Evolutionary conservation across 2,797 vertebrate genomes (phyloP).

Genomic region (Gallirallus australis): DNA sequence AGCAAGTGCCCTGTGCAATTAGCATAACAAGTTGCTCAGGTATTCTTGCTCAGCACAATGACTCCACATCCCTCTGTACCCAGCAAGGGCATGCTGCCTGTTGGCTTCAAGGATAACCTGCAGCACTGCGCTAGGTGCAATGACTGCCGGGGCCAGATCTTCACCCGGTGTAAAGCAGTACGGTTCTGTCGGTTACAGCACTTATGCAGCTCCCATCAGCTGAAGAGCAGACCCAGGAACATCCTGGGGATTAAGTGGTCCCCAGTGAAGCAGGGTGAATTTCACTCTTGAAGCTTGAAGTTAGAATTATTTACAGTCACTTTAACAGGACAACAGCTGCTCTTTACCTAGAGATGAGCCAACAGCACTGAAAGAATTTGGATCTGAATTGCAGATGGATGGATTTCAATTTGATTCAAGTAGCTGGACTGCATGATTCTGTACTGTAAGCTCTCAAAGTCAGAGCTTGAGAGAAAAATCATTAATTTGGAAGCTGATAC

Average conservation of each 20-base stretch:
- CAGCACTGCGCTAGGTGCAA: rapidly evolving
- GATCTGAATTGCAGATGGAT: constrained; percentile 68
- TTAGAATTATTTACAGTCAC: constrained; percentile 69
- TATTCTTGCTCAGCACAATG: rapidly evolving
- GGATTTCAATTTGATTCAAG: constrained; percentile 68
- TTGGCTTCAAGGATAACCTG: not conserved
- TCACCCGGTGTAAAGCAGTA: not conserved
- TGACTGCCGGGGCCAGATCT: not conserved
- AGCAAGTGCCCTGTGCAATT: not conserved
- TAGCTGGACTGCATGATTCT: constrained; percentile 37
- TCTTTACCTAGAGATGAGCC: constrained; percentile 65
- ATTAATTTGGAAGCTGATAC: constrained; percentile 67
- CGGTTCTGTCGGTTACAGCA: not conserved
- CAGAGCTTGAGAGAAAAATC: constrained; percentile 56
- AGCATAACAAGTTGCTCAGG: not conserved
- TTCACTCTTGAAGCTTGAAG: constrained; percentile 41
- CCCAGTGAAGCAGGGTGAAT: not conserved
- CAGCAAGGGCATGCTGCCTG: not conserved
- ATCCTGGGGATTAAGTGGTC: not conserved
- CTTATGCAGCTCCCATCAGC: not conserved
- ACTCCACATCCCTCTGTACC: no score
- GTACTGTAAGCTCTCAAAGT: constrained; percentile 44
- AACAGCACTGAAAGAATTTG: constrained; percentile 68
- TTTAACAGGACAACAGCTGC: constrained; percentile 70
- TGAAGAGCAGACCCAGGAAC: not conserved